Evolutionary conservation across 53 echinoderm and acorn worm species (phyloP).

Genomic region (Zoroaster sp.): DNA sequence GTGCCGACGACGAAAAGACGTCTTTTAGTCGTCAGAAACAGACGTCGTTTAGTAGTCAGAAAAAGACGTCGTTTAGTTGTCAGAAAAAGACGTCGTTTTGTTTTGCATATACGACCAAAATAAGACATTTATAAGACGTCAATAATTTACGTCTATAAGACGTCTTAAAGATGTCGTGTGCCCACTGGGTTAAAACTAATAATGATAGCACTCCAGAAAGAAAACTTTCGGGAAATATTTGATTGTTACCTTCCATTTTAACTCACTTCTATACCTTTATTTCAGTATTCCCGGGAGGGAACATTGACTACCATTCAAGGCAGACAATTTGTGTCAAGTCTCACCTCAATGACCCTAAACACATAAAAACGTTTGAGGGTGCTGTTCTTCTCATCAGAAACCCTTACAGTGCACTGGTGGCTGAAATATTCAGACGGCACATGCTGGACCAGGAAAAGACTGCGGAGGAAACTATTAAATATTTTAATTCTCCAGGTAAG

Average conservation of each 20-base stretch:
- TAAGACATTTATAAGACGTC: too few species aligned
- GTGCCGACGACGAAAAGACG: too few species aligned
- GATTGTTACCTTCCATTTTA: neutral
- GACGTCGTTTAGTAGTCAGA: too few species aligned
- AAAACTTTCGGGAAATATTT: neutral
- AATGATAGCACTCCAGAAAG: neutral
- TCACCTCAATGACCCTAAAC: constrained; percentile 10
- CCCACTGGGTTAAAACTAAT: too few species aligned
- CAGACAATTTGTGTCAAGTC: constrained; percentile 78
- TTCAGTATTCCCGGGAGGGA: constrained; percentile 77
- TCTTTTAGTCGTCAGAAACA: too few species aligned
- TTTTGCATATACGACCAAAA: too few species aligned
- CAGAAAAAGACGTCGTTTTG: too few species aligned
- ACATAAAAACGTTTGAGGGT: constrained; percentile 65
- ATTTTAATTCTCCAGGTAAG: constrained; percentile 71
- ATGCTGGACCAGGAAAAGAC: constrained; percentile 39
- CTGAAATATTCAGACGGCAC: constrained; percentile 68
- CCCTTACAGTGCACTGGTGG: constrained; percentile 80
- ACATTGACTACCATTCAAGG: constrained; percentile 64
- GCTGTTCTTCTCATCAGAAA: constrained; percentile 81
- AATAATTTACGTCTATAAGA: too few species aligned
- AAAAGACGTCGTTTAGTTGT: too few species aligned
- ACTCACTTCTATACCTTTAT: neutral
- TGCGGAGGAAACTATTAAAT: constrained; percentile 47
- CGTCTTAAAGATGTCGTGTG: too few species aligned